Evolutionary conservation across 1,140 invertebrate genomes (phyloP), one percentile per base, ranked within the genome.

Genomic region (Calephelis virginiensis): DNA sequence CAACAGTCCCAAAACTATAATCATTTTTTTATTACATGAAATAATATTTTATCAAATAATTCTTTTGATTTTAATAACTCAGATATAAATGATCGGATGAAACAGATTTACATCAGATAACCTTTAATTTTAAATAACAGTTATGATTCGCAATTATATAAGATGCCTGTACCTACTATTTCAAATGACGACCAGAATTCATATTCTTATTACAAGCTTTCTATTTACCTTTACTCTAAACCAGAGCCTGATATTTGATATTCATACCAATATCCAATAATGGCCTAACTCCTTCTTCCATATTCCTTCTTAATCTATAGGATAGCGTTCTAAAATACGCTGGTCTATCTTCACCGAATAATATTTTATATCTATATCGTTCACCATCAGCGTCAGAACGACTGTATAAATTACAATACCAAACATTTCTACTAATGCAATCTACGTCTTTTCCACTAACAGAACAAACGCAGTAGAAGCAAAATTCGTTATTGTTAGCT

Each of bases 401-500:
- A 56, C 82, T 75, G 40, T 77, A 83, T 61, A 83, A 85, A 43
- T 85, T 74, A 69, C 87, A 90, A 70, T 76, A 84, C 73, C 75
- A 80, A 5, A 76, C 63, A 8, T 74, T 71, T 62, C 86, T 75
- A 17, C 46, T 61, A 40, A 90, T 82, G 64, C 87, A 90, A 1
- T 63, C 71, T 7, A 73, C 73, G 0, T 40, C 11, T 3, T 17
- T 67, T 0, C 82, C 87, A 8, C 68, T 38, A 0, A 76, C 64
- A 3, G 80, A 73, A 40, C 88, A 90, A 7, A 90, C 73, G 65
- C 88, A 89, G 72, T 71, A 87, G 65, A 67, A 85, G 67, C 87
- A 90, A 13, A 79, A 59, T 11, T 71, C 61, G 5, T 60, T 75
- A 14, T 78, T 74, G 5, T 65, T 46, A 50, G 84, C 89, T 64